Evolutionary conservation across 2,797 vertebrate species (phyloP).

Genomic region (Gallinago solitaria): DNA sequence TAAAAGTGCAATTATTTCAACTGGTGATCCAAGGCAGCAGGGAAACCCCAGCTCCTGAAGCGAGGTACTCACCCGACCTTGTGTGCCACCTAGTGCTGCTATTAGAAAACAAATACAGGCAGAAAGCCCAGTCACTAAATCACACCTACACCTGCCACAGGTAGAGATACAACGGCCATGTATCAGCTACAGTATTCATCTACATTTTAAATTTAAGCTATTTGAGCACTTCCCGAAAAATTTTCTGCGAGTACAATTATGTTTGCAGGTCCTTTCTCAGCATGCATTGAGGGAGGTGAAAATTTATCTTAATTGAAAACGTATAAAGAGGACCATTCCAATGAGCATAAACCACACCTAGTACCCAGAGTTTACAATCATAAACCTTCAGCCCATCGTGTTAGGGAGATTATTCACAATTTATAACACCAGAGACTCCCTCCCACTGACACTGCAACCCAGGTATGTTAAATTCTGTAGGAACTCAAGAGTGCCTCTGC

Average conservation of each 20-base stretch:
- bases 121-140: neutral
- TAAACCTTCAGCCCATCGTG: neutral
- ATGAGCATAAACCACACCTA: neutral
- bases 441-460: neutral
- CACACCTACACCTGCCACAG: neutral
- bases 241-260: neutral
- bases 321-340: neutral
- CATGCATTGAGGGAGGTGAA: neutral
- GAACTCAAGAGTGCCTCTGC: neutral
- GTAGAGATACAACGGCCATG: neutral
- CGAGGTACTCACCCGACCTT: neutral
- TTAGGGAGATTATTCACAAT: neutral
- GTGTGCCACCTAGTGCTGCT: slow-evolving; percentile 25
- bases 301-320: neutral
- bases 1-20: neutral
- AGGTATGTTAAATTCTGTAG: neutral
- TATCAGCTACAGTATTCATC: neutral
- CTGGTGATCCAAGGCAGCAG: neutral
- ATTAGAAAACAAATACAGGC: neutral
- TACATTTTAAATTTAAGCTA: neutral
- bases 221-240: neutral
- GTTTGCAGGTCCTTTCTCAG: neutral
- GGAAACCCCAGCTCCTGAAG: neutral
- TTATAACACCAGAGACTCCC: neutral
- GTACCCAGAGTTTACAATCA: neutral